Conservation (phyloP, 2,797 vertebrate species). For the Discoglossus pictus region DNA sequence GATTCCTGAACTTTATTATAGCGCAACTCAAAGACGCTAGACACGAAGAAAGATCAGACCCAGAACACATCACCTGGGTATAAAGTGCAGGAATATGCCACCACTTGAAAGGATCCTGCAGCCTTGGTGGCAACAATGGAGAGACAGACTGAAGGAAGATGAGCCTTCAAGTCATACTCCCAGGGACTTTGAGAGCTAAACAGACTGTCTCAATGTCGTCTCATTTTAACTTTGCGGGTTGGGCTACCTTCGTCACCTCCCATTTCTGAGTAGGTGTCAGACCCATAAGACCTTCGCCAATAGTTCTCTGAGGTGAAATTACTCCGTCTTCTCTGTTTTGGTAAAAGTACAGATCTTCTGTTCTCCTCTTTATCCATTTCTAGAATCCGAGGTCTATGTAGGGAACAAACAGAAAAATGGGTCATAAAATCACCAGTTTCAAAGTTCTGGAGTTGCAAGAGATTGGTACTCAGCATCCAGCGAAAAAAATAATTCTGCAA, state of each 20-base stretch:
- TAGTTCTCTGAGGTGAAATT: constrained; percentile 86
- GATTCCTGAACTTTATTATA: neutral
- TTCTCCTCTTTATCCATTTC: constrained; percentile 99
- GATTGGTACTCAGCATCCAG: too few species aligned
- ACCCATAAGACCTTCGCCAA: constrained; percentile 85
- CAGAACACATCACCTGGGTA: constrained; percentile 6
- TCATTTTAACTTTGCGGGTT: constrained; percentile 92
- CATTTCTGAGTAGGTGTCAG: constrained; percentile 71
- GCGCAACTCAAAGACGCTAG: neutral
- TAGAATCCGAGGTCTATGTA: constrained; percentile 85
- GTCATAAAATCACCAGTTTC: too few species aligned
- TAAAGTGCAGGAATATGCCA: neutral
- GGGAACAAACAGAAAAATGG: neutral
- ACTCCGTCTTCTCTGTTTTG: constrained; percentile 77
- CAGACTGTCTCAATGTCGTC: constrained; percentile 85
- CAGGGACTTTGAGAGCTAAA: constrained; percentile 42
- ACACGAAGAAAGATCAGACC: constrained; percentile 13
- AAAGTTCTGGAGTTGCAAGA: too few species aligned
- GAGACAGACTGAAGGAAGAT: constrained; percentile 1
- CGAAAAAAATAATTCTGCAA: too few species aligned
- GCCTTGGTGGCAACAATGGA: neutral
- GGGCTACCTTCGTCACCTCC: constrained; percentile 78
- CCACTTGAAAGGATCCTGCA: constrained; percentile 5
- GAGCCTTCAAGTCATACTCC: constrained; percentile 56
- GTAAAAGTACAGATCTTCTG: constrained; percentile 82